Base-by-base conservation (phyloP, 2,113 vertebrate species). In the Phrynosoma platyrhinos region DNA sequence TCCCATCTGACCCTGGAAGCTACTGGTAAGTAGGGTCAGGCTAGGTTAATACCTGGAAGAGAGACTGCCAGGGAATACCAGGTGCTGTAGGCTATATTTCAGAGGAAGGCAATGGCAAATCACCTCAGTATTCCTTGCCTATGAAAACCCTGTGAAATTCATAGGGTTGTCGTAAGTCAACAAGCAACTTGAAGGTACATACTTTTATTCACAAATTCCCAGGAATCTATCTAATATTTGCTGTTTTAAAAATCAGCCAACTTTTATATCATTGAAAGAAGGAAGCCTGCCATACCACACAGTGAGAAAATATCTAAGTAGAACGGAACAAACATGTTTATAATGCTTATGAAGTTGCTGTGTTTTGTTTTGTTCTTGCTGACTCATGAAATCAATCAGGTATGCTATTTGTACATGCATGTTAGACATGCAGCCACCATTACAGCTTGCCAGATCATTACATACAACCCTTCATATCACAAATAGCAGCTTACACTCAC, bases 331-430 rank as follows among this genome's bases (percentile, higher is more conserved):
- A n/a, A 47, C 76, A 78, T 12, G 62, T 6, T 32, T 55, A 32
- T 66, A 86, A 79, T n/a, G 58, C n/a, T 16, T 55, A n/a, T 42
- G 32, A 62, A 4, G 16, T 42, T 68, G 25, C 62, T 68, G 25
- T 66, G 47, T 4, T 18, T 75, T 36, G 16, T 32, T 21, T 68
- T 32, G 2, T 47, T 87, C 5, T 64, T 53, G 62, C n/a, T 68
- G 62, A 83, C 30, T 82, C 25, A 55, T 77, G 72, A 83, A 55
- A 69, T n/a, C 76, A 87, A 68, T 68, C 47, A 77, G 30, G 47
- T 30, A 36, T 36, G 47, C 77, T 72, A 55, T 27, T 62, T 25
- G 5, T 74, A 47, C 79, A 83, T 77, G 58, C 80, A 53, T 55
- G 14, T 76, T 83, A 53, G 80, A 68, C 47, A 12, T 83, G 42